Base-by-base conservation (phyloP, 2,888 invertebrate genomes). In the Ctena decussata region DNA sequence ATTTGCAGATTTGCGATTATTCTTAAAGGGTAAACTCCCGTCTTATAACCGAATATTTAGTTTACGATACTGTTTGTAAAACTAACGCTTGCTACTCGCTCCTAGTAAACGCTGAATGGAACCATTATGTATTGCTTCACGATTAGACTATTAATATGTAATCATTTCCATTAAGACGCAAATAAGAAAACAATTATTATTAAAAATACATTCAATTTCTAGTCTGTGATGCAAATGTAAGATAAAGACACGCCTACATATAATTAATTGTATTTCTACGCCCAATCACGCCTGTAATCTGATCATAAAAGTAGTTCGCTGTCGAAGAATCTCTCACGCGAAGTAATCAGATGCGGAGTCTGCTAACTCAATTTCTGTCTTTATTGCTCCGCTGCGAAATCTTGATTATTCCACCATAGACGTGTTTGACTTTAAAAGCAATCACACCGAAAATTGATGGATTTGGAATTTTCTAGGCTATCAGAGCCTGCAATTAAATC, bases 321-420 rank as follows among this genome's bases (percentile, higher is more conserved):
- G 82, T 82, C 77, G 76, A 75, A 69, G 72, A 72, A 24, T 70
- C 65, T 72, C 75, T 77, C 85, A 83, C 83, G 83, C 85, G 87
- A 77, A 74, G 41, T 85, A 80, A 81, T 79, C 73, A 75, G 80
- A 70, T 80, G 77, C 71, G 41, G 75, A 83, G 87, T 87, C 87
- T 87, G 87, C 78, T 82, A 87, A 87, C 85, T 81, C 83, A 80
- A 87, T 87, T 87, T 87, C 78, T 82, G 80, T 85, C 81, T 87
- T 87, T 87, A 87, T 85, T 87, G 80, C 82, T 78, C 81, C 81
- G 78, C 76, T 84, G 77, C 82, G 69, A 78, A 77, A 74, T 44
- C 49, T 75, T 87, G 85, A 87, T 87, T 77, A 77, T 80, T 85
- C 76, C 80, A 85, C 83, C 87, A 87, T 46, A 78, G 81, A 39